These are phyloP conservation scores for Mya arenaria DNA, from an alignment of 1,140 invertebrate species.

Conservation along the genomic window DNA sequence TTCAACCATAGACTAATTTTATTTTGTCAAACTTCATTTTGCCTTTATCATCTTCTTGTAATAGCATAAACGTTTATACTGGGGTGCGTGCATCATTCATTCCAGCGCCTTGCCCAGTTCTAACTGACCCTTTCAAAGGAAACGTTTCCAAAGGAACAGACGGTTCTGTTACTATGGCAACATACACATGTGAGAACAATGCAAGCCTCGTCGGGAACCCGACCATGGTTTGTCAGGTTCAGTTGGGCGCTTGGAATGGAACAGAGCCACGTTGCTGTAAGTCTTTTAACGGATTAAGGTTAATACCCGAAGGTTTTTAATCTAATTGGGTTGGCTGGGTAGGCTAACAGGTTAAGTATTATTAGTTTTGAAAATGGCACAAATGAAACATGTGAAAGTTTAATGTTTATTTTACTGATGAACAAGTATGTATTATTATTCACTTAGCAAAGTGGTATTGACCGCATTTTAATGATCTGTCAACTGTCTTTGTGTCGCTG, in stretches of 20 bases:
- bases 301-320: no score
- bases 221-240: not conserved
- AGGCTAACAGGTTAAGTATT: not conserved
- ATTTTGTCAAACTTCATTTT: no score
- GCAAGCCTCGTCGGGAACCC: conserved; percentile 2
- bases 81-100: no score
- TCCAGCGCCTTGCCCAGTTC: conserved; percentile 1
- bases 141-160: conserved; percentile 18
- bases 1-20: no score
- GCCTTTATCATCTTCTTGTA: no score
- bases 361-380: not conserved
- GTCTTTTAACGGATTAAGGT: no score
- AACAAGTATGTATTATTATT: not conserved
- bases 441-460: not conserved
- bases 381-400: not conserved
- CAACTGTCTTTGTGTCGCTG: no score
- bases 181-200: not conserved
- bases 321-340: not conserved
- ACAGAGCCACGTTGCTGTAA: conserved; percentile 23
- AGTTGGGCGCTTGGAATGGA: not conserved
- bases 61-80: no score
- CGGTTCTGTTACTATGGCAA: conserved; percentile 18
- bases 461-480: no score
- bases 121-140: conserved; percentile 18
- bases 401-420: not conserved